Evolutionary conservation across 2,797 vertebrate species (phyloP), one percentile per base, ranked within the genome.

Genomic region (Dermochelys coriacea): DNA sequence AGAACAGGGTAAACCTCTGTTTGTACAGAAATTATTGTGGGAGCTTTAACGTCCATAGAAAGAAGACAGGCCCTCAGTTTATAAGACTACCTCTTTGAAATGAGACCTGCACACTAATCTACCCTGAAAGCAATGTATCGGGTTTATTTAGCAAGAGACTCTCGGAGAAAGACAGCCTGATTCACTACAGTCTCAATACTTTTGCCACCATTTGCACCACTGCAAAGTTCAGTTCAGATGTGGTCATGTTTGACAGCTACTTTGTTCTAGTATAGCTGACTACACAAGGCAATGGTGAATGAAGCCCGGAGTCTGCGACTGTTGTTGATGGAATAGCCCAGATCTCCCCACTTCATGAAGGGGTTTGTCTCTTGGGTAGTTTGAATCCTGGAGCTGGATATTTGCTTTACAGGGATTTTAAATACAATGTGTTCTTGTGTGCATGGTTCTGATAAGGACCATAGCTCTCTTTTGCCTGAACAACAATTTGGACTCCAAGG

Each of bases 381-480:
- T 55, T 27, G 23, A 55, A 55, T 27, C 54, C 54, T 55, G 79
- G 82, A 68, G 55, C 52, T 0, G 2, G 50, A 82, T 77, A 3
- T 6, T 31, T 41, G 37, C 15, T 89, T 75, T 71, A 55, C 0
- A 0, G 6, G 41, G 81, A 51, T 21, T 19, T 34, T 87, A 1
- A 0, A 0, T 12, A 5, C 71, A 80, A 4, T 0, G 0, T 37
- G n/a, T 37, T 49, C 49, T 49, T 5, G n/a, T 0, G 0, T 54
- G 85, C 75, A 79, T n/a, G 51, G 51, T 75, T 6, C 45, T 75
- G 80, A 84, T 84, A 84, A 86, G 61, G 27, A 47, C 47, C 51
- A 88, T 90, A 86, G 23, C 54, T 55, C 23, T 55, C 54, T 55
- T 55, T 83, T 77, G 83, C 55, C 77, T n/a, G 79, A 50, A 18